A percentile compares a stretch with the other conserved stretches of the same genome.
These are phyloP conservation scores for Muscina levida DNA, from an alignment of 2,888 invertebrate genomes.

Conservation along the genomic window DNA sequence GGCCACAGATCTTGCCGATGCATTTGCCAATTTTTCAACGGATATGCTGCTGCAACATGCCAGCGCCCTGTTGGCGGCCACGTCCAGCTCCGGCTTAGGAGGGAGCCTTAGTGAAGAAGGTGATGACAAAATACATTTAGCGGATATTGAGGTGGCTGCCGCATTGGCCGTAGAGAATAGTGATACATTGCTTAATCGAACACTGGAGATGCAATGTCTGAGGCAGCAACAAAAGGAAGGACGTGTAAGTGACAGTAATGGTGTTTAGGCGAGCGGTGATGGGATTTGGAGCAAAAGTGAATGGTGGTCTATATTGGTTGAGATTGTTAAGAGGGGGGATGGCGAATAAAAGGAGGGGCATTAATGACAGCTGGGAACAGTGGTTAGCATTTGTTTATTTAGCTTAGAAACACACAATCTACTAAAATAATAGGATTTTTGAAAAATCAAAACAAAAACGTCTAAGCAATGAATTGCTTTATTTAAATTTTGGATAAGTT, in stretches of 20 bases:
- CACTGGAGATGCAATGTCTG: conserved; percentile 71
- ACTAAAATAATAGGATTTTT: no score
- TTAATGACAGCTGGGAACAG: no score
- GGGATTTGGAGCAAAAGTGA: not conserved
- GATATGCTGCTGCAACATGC: conserved; percentile 71
- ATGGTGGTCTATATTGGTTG: not conserved
- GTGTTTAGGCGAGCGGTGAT: not conserved
- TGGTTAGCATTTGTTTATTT: no score
- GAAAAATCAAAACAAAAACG: no score
- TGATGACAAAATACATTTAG: conserved; percentile 42
- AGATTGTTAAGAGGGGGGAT: conserved; percentile 14
- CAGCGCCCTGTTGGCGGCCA: conserved; percentile 69
- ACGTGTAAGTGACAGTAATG: conserved; percentile 47
- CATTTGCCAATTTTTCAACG: conserved; percentile 73
- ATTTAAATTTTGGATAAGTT: no score
- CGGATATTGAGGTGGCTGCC: conserved; percentile 48
- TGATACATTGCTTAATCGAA: conserved; percentile 67
- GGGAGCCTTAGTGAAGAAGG: conserved; percentile 19
- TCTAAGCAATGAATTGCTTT: no score
- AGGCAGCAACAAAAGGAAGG: conserved; percentile 68
- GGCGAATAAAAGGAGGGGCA: no score
- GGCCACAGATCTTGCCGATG: conserved; percentile 68
- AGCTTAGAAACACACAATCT: no score
- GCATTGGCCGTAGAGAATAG: conserved; percentile 45
- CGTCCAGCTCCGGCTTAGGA: not conserved